Evolutionary conservation across 2,888 invertebrate species (phyloP).

Genomic region (Acronicta leporina): DNA sequence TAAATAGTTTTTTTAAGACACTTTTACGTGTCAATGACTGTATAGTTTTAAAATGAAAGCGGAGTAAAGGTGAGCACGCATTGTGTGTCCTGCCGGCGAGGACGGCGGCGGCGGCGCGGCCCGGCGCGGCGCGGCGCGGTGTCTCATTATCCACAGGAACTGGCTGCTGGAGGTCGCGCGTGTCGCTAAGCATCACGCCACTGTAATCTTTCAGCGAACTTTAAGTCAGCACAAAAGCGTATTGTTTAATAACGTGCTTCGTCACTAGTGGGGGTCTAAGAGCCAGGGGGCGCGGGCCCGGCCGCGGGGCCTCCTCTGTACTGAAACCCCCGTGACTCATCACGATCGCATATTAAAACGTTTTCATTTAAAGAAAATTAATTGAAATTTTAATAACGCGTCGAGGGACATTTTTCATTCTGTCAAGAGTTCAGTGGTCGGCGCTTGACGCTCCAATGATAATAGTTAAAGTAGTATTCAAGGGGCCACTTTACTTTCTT

Average conservation of each 20-base stretch:
- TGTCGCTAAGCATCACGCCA: constrained; percentile 23
- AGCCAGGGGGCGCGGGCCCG: neutral
- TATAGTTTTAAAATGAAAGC: constrained; percentile 6
- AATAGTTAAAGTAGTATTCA: constrained; percentile 16
- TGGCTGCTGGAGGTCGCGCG: constrained; percentile 1
- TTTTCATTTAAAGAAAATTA: constrained; percentile 61
- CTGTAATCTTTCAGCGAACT: constrained; percentile 63
- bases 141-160: constrained; percentile 22
- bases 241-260: constrained; percentile 66
- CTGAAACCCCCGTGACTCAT: constrained; percentile 58
- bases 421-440: constrained; percentile 33
- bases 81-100: constrained; percentile 3
- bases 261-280: constrained; percentile 49
- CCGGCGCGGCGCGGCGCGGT: neutral
- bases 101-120: too few species aligned
- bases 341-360: constrained; percentile 63
- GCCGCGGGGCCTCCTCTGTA: constrained; percentile 16
- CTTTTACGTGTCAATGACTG: too few species aligned
- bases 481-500: constrained; percentile 6
- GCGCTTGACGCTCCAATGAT: constrained; percentile 14
- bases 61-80: neutral
- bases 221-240: constrained; percentile 62
- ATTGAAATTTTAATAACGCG: constrained; percentile 65
- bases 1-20: too few species aligned
- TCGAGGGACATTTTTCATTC: constrained; percentile 49